Conservation (phyloP, 2,113 vertebrate species). For the Hyaena hyaena region DNA sequence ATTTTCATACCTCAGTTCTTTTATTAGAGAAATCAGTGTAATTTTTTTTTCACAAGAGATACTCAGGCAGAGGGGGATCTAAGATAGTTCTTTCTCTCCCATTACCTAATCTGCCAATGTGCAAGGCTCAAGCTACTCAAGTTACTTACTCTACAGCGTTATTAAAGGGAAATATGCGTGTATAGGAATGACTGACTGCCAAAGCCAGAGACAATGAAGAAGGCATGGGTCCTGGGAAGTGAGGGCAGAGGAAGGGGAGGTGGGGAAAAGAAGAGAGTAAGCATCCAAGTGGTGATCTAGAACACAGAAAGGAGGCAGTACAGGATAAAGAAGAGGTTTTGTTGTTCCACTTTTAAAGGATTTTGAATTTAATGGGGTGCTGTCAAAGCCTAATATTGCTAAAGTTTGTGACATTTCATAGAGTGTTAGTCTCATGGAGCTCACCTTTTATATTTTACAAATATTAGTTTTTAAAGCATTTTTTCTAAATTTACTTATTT, state of each 20-base stretch:
- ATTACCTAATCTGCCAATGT: not conserved
- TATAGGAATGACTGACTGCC: not conserved
- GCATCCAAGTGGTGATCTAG: not conserved
- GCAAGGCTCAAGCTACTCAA: not conserved
- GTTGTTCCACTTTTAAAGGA: not conserved
- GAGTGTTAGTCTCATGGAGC: not conserved
- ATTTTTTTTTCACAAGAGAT: not conserved
- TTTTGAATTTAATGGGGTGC: not conserved
- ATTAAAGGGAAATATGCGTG: not conserved
- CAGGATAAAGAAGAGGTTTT: not conserved
- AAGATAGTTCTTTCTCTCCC: not conserved
- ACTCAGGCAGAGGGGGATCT: not conserved
- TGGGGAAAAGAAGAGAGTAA: not conserved
- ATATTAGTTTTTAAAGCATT: not conserved
- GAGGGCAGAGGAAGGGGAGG: not conserved
- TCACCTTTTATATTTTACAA: slow-evolving; percentile 12
- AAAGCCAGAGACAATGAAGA: not conserved
- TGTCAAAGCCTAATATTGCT: not conserved
- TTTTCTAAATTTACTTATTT: too few species aligned
- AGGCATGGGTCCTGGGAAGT: not conserved
- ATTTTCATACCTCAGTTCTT: not conserved
- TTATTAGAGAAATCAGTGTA: not conserved
- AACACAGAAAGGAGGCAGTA: not conserved
- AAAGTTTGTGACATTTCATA: not conserved
- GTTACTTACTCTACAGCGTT: not conserved